Conservation (phyloP, 2,888 invertebrate genomes). For the Drosophila ustulata region DNA sequence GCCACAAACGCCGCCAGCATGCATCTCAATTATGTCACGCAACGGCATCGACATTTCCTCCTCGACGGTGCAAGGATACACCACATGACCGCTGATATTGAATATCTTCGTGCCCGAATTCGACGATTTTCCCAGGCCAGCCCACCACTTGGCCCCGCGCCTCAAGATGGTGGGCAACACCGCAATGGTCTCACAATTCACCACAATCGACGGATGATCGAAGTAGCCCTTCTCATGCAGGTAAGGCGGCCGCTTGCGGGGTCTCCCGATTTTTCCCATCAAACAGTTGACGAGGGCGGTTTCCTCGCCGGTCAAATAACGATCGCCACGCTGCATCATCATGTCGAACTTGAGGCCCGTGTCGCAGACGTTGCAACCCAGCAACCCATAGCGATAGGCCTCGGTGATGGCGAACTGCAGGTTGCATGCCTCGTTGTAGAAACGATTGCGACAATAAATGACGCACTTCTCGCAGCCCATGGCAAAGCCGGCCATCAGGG, state of each 20-base stretch:
- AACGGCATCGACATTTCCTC: constrained; percentile 99
- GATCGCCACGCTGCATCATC: constrained; percentile 97
- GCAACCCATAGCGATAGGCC: constrained; percentile 96
- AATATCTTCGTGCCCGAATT: constrained; percentile 98
- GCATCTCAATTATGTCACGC: constrained; percentile 95
- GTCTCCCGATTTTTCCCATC: constrained; percentile 98
- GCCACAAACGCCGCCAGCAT: constrained; percentile 97
- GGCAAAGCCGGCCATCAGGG: constrained; percentile 95
- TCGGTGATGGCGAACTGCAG: constrained; percentile 98
- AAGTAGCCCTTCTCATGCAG: constrained; percentile 99
- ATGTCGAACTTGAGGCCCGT: constrained; percentile 98
- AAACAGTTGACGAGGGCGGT: constrained; percentile 98
- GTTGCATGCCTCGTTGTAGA: constrained; percentile 99
- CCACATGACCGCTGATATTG: constrained; percentile 99
- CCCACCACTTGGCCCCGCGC: constrained; percentile 98
- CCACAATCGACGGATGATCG: constrained; percentile 98
- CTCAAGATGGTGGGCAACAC: constrained; percentile 97
- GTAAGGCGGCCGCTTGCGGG: constrained; percentile 99
- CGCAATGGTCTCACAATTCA: constrained; percentile 98
- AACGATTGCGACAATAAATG: constrained; percentile 99
- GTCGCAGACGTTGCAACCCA: constrained; percentile 97
- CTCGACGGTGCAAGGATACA: constrained; percentile 98
- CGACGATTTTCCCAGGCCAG: constrained; percentile 95
- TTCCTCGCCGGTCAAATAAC: constrained; percentile 99
- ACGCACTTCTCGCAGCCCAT: constrained; percentile 98